phyloP scores from a whole-genome alignment of 2,797 vertebrate genomes.

The Lycodopsis pacificus region DNA sequence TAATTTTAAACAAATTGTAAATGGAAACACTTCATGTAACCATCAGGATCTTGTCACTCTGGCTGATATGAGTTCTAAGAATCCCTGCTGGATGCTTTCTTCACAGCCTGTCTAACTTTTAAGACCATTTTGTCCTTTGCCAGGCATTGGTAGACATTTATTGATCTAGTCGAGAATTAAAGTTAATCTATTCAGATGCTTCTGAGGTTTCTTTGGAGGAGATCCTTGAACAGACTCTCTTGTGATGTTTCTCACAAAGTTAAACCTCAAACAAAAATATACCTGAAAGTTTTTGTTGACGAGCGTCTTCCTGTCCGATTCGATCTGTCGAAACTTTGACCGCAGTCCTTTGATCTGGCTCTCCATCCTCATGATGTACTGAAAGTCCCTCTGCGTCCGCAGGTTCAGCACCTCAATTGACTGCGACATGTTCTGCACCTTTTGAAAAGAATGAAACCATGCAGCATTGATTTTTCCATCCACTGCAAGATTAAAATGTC shows the following conservation, averaged over 20 bases:
- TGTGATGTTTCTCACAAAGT: conserved; percentile 47
- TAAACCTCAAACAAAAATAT: conserved; percentile 61
- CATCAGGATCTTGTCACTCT: neutral
- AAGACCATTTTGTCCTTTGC: conserved; percentile 39
- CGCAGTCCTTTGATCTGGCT: conserved; percentile 98
- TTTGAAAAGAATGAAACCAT: conserved; percentile 72
- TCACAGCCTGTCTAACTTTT: conserved; percentile 10
- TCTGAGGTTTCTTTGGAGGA: conserved; percentile 31
- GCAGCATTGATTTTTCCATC: conserved; percentile 71
- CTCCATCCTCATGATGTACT: conserved; percentile 99
- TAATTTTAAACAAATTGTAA: neutral
- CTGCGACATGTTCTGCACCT: conserved; percentile 99
- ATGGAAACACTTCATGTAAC: neutral
- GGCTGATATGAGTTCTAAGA: neutral
- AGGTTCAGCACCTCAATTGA: conserved; percentile 98
- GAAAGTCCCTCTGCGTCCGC: conserved; percentile 98
- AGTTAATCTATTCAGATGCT: conserved; percentile 45
- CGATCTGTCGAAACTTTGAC: conserved; percentile 96
- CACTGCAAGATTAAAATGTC: conserved; percentile 73
- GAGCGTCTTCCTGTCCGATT: conserved; percentile 94
- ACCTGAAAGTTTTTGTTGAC: conserved; percentile 98
- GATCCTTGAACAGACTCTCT: neutral
- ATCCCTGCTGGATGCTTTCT: neutral
- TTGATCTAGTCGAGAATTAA: conserved; percentile 38
- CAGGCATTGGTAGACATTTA: conserved; percentile 6